Base-by-base conservation (phyloP, 2,888 invertebrate species). In the Isoperla grammatica region DNA sequence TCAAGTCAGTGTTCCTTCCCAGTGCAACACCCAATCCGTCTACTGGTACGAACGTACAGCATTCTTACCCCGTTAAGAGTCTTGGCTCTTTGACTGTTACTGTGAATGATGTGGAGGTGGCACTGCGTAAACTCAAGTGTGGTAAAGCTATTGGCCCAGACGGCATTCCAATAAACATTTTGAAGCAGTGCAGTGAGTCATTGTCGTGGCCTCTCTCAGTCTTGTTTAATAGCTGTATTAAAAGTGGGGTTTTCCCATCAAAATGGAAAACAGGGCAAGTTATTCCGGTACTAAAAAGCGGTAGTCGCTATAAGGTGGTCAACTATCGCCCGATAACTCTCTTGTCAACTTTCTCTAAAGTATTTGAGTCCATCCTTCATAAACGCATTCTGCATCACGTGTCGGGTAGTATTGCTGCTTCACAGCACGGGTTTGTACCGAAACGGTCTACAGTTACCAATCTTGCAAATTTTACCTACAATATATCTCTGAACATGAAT, bases 111-210 rank as follows among this genome's bases (percentile, higher is more conserved):
- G 48, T 9, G 12, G 48, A 48, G 13, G 20, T 48, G 8, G 48
- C 19, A 22, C n/a, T 48, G 9, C 12, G 13, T 3, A 11, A 2
- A 2, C n/a, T n/a, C n/a, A n/a, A n/a, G n/a, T 8, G 22, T 12
- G 48, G 48, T n/a, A 48, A 48, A 48, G 19, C 48, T 22, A n/a
- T 22, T n/a, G 48, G 48, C 8, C 48, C 48, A 22, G 22, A 48
- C 22, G 49, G 29, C 22, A 49, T 49, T 15, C 35, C 49, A n/a
- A 29, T 49, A 12, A 49, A 35, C 29, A 29, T 49, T 49, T 22
- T 49, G n/a, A 35, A 29, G 29, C 23, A 12, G n/a, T 49, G 49
- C 15, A 23, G 49, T 4, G 8, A 15, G 15, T 11, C 29, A 8
- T 29, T 49, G 2, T 49, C 49, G 6, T 29, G 49, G 4, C 49